Evolutionary conservation across 2,888 invertebrate genomes (phyloP).

Genomic region (Druceiella hillmani): DNA sequence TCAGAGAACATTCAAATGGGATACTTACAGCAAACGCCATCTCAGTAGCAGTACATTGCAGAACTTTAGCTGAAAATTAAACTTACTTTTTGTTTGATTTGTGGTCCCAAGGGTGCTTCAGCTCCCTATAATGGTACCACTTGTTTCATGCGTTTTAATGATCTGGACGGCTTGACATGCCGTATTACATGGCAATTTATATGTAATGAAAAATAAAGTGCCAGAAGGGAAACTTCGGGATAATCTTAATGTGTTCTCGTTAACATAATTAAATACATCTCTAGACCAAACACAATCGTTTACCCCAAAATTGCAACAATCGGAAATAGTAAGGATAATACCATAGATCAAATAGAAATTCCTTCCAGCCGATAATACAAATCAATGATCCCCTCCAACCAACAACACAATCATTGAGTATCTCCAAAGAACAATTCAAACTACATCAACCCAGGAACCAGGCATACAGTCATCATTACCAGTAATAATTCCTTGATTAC

Average conservation of each 20-base stretch:
- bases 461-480: too few relatives aligned
- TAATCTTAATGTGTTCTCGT: conserved; percentile 10
- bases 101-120: conserved; percentile 6
- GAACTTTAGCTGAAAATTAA: conserved; percentile 1
- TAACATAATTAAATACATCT: conserved; percentile 9
- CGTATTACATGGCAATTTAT: conserved; percentile 9
- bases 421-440: conserved; percentile 6
- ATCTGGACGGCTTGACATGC: conserved; percentile 8
- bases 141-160: conserved; percentile 10
- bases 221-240: conserved; percentile 9
- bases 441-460: conserved; percentile 6
- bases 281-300: conserved; percentile 8
- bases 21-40: conserved; percentile 9
- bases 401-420: conserved; percentile 8
- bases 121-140: conserved; percentile 4
- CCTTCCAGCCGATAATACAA: too few relatives aligned
- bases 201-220: conserved; percentile 8
- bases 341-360: conserved; percentile 10
- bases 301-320: conserved; percentile 8
- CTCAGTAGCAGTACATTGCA: conserved; percentile 1
- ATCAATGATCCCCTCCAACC: conserved; percentile 8
- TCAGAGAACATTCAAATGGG: conserved; percentile 9
- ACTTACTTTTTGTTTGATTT: conserved; percentile 7
- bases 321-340: conserved; percentile 11
- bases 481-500: conserved; percentile 10